A percentile compares a stretch with the other conserved stretches of the same genome.
Evolutionary conservation across 2,797 vertebrate species (phyloP).

Genomic region (Salmo trutta): DNA sequence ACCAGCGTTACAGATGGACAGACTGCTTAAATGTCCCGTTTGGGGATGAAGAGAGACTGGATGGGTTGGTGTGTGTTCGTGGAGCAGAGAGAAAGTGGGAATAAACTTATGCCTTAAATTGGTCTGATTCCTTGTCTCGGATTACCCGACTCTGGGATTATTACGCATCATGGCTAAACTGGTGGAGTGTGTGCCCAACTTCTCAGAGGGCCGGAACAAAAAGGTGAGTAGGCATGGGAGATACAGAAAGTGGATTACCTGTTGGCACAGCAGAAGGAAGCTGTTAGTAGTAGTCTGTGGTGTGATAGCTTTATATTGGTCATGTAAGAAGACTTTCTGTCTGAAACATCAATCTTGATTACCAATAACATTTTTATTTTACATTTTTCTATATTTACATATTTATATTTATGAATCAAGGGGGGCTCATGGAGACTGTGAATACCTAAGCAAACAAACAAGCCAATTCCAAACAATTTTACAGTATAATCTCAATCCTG

Average conservation of each 20-base stretch:
- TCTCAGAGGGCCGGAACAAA: slow-evolving; percentile 89
- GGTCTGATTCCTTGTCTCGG: neutral
- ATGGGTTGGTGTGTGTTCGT: neutral
- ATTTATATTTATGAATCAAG: neutral
- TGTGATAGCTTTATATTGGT: neutral
- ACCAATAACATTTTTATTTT: neutral
- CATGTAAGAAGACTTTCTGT: neutral
- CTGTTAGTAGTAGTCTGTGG: neutral
- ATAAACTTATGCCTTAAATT: neutral
- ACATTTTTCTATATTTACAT: neutral
- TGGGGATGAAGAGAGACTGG: neutral
- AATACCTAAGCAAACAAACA: neutral
- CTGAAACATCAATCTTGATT: neutral
- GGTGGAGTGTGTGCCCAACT: slow-evolving; percentile 96
- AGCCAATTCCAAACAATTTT: neutral
- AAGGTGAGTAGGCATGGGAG: slow-evolving; percentile 76
- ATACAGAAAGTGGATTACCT: neutral
- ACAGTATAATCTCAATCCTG: neutral
- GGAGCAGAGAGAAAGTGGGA: neutral
- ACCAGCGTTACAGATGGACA: neutral
- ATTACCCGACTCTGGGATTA: neutral
- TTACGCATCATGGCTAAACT: slow-evolving; percentile 81
- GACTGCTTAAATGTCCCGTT: slow-evolving; percentile 4
- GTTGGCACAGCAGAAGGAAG: neutral
- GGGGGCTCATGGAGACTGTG: too few relatives aligned